Evolutionary conservation across 53 echinoderm and acorn worm genomes (phyloP), one percentile per base, ranked within the genome.

Genomic region (Arbacia lixula): DNA sequence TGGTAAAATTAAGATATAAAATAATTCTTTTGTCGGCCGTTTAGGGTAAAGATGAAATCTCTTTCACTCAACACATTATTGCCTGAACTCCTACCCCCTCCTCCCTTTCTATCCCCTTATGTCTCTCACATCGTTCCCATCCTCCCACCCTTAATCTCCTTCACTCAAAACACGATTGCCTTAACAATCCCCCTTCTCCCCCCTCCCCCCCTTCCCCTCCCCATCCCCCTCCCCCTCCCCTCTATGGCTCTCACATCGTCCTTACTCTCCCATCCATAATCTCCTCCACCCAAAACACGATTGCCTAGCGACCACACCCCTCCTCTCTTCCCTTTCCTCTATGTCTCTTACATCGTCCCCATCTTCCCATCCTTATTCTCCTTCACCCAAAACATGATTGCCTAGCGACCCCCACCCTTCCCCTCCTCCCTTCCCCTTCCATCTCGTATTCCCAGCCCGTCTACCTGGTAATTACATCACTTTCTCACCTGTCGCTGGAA

Each of bases 401-500:
- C 29, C 32, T 28, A 6, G 12, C 14, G 12, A 10, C 32, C 8
- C 32, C 4, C 32, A 11, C 14, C 6, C 37, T 20, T 36, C 37
- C n/a, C 34, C 29, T 0, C 28, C 36, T 36, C 36, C 37, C 35
- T 11, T n/a, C 8, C 66, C n/a, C 39, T 38, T 12, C 41, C 22
- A 11, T 12, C 25, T 20, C 19, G 21, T 64, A 1, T 33, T n/a
- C 2, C 19, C 41, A 38, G 22, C 39, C 8, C 68, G 16, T 68
- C 1, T 5, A 36, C 42, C 11, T 69, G 69, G 29, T 69, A 69
- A 69, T 41, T 46, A 27, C 26, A 69, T 43, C 69, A 41, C 69
- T 42, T 69, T 16, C 43, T 29, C 69, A 69, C 69, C 69, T 69
- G 69, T 42, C 41, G 42, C 43, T 69, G 42, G 69, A 69, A 27